A percentile compares a stretch with the other conserved stretches of the same genome.
These are phyloP conservation scores for Holothuria glaberrima DNA, from an alignment of 35 echinoderm and acorn worm genomes.

Conservation along the genomic window DNA sequence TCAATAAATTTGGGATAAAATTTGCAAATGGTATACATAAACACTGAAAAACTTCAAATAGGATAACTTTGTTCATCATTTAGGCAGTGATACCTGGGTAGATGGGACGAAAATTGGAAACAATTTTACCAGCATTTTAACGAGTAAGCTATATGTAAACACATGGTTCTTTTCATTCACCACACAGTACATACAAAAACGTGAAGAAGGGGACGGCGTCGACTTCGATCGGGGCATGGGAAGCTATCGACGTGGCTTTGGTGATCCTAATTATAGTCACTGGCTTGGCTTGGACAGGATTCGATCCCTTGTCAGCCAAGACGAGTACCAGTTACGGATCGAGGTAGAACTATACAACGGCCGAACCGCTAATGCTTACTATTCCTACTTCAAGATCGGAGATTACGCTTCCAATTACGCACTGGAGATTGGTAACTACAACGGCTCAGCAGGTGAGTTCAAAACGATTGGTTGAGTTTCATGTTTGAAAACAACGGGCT, in stretches of 20 bases:
- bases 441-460: slow-evolving; percentile 63
- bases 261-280: slow-evolving; percentile 47
- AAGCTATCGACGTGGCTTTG: slow-evolving; percentile 70
- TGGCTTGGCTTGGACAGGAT: slow-evolving; percentile 70
- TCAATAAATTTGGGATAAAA: too few species aligned
- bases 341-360: slow-evolving; percentile 58
- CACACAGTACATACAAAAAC: slow-evolving; percentile 56
- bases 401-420: slow-evolving; percentile 36
- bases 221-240: slow-evolving; percentile 66
- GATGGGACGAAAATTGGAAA: too few species aligned
- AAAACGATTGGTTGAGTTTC: not conserved
- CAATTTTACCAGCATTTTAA: too few species aligned
- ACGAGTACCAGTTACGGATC: slow-evolving; percentile 71
- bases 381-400: slow-evolving; percentile 56
- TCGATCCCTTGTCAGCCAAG: slow-evolving; percentile 40
- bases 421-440: slow-evolving; percentile 59
- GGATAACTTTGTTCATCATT: too few species aligned
- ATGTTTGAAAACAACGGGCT: too few species aligned
- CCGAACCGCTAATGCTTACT: slow-evolving; percentile 28
- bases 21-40: too few species aligned
- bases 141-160: too few species aligned
- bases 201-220: slow-evolving; percentile 24
- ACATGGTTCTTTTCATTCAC: not conserved
- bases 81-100: too few species aligned
- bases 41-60: too few species aligned